Conservation (phyloP, 2,113 vertebrate species). For the Etheostoma spectabile region DNA sequence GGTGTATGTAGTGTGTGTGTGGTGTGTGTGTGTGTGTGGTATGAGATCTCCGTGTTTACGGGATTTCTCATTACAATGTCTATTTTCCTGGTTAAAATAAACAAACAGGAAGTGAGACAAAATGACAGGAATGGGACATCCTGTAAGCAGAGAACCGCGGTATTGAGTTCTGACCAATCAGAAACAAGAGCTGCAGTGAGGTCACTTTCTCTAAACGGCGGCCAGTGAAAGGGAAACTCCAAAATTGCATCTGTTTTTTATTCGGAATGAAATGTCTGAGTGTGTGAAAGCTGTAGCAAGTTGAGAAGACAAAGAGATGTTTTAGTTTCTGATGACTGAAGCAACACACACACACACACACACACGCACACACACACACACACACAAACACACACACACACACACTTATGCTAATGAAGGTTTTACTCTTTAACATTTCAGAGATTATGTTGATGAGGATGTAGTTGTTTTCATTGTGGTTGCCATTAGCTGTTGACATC, state of each 20-base stretch:
- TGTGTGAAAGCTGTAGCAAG: neutral
- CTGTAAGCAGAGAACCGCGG: neutral
- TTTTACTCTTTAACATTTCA: neutral
- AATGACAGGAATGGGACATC: conserved; percentile 53
- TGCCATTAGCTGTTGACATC: conserved; percentile 62
- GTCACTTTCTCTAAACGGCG: conserved; percentile 46
- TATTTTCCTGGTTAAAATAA: conserved; percentile 45
- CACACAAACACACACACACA: conserved; percentile 9
- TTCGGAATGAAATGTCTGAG: neutral
- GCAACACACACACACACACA: neutral
- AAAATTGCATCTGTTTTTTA: conserved; percentile 11
- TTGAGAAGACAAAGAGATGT: neutral
- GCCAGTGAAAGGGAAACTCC: conserved; percentile 1
- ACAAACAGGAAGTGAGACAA: conserved; percentile 55
- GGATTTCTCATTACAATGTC: conserved; percentile 12
- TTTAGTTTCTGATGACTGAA: neutral
- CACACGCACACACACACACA: neutral
- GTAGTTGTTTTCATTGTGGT: conserved; percentile 49
- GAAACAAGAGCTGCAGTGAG: neutral
- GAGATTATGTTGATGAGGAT: neutral
- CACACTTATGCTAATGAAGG: neutral
- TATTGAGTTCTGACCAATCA: conserved; percentile 37
- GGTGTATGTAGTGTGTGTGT: no score
- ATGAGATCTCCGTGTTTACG: conserved; percentile 21
- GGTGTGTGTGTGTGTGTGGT: neutral